phyloP scores from a whole-genome alignment of 2,888 invertebrate species.

The Scaptomyza cyrtandrae region DNA sequence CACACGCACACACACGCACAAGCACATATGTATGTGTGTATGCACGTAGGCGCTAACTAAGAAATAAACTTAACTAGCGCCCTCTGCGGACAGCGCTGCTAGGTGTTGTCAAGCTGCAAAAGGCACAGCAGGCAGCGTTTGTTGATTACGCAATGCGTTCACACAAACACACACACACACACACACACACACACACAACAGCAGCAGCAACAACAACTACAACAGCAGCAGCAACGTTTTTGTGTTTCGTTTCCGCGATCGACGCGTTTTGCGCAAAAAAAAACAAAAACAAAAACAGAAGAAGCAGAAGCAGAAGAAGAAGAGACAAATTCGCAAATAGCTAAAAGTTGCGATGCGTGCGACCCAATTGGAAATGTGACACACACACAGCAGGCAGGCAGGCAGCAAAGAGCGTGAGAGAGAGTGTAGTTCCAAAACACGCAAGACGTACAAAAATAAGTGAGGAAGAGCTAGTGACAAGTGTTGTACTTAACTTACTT shows the following conservation, averaged over 20 bases:
- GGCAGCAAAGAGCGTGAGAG: constrained; percentile 11
- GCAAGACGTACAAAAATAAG: neutral
- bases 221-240: constrained; percentile 44
- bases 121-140: constrained; percentile 51
- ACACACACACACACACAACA: constrained; percentile 18
- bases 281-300: constrained; percentile 9
- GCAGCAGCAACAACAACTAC: constrained; percentile 6
- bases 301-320: constrained; percentile 1
- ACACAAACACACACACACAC: constrained; percentile 36
- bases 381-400: constrained; percentile 54
- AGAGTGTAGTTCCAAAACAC: too few relatives aligned
- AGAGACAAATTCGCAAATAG: constrained; percentile 59
- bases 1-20: too few relatives aligned
- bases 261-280: constrained; percentile 56
- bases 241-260: constrained; percentile 78
- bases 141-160: constrained; percentile 77
- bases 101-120: constrained; percentile 69
- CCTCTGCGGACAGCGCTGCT: constrained; percentile 58
- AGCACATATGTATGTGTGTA: too few relatives aligned
- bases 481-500: neutral
- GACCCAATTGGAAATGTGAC: constrained; percentile 78
- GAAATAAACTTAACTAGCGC: constrained; percentile 54
- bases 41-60: constrained; percentile 51
- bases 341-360: constrained; percentile 60
- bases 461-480: constrained; percentile 2